Evolutionary conservation across 2,797 vertebrate genomes (phyloP).

Genomic region (Percopsis omiscomaycus): DNA sequence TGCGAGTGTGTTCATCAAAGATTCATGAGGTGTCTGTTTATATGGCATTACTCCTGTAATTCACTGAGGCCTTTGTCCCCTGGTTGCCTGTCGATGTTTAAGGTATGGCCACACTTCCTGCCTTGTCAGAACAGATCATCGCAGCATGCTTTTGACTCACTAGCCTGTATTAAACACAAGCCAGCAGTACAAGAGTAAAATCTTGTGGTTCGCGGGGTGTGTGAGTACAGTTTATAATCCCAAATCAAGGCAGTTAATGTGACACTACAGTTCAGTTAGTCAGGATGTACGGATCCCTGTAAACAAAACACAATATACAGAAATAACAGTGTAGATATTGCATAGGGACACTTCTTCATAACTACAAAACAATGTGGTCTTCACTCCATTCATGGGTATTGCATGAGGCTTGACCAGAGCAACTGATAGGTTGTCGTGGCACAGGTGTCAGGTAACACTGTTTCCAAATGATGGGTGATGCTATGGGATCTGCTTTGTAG

Average conservation of each 20-base stretch:
- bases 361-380: constrained; percentile 10
- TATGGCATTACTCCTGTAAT: constrained; percentile 55
- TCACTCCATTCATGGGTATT: constrained; percentile 53
- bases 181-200: no score
- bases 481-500: constrained; percentile 14
- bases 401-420: constrained; percentile 49
- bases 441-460: constrained; percentile 61
- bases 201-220: no score
- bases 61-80: constrained; percentile 31
- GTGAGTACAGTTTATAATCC: not conserved
- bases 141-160: no score
- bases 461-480: constrained; percentile 45
- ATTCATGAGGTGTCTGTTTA: constrained; percentile 61
- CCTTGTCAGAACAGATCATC: no score
- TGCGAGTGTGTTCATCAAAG: constrained; percentile 45
- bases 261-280: no score
- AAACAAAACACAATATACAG: not conserved
- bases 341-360: not conserved
- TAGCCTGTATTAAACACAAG: no score
- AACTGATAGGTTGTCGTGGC: constrained; percentile 49
- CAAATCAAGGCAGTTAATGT: not conserved
- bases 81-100: constrained; percentile 9
- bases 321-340: not conserved
- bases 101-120: no score
- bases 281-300: no score